Base-by-base conservation (phyloP, 2,113 vertebrate species). In the Polypterus senegalus region DNA sequence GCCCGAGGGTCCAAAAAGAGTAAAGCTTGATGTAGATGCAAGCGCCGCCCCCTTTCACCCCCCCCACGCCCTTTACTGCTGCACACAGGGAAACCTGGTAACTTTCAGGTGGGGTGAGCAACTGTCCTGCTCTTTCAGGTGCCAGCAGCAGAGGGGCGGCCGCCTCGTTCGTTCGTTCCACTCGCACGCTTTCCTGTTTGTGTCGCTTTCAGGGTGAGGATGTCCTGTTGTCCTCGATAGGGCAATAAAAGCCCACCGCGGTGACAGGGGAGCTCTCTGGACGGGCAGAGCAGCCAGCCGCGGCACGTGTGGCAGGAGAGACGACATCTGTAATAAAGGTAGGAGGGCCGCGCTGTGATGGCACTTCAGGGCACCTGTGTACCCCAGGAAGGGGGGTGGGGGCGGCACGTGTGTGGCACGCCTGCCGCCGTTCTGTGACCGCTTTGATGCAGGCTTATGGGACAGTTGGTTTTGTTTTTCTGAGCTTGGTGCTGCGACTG, bases 11-110 rank as follows among this genome's bases (percentile, higher is more conserved):
- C 27, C 27, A 27, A 27, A 27, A 27, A 27, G n/a, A 9, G 7
- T 7, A 57, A 44, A 45, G 55, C 55, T 6, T 57, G 55, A 11
- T 45, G 10, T 8, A 45, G 70, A 63, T 56, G 56, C 61, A 5
- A 6, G 60, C 7, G 43, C 5, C 49, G 3, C 2, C 68, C 67
- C 60, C 65, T 27, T 1, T 27, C 45, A 11, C 46, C 8, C 45
- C 43, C 46, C 8, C 4, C 3, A 11, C 56, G 58, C 5, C 58
- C 49, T 51, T 27, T 9, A 51, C 55, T 53, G 57, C 52, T 7
- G 49, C 10, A 65, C 10, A 49, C 59, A 65, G 55, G 8, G 49
- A 66, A 79, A 82, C 78, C 85, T 74, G 65, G 49, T 47, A 6
- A 43, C 53, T 49, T 9, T 27, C 49, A 3, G 5, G 7, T 5